Conservation (phyloP, 2,113 vertebrate genomes). For the Pitta sordida region DNA sequence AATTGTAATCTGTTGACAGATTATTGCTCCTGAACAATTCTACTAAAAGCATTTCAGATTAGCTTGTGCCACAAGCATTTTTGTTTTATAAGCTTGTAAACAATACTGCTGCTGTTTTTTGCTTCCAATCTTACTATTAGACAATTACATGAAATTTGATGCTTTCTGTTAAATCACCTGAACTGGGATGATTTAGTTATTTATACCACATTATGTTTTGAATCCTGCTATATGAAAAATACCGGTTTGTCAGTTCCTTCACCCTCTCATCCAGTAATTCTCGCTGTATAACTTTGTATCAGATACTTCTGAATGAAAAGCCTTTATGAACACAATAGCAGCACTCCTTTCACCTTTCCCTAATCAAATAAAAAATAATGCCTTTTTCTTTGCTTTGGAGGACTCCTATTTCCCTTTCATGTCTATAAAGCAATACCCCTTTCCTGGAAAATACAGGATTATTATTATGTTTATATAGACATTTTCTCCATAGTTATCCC, state of each 20-base stretch:
- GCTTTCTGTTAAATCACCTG: slow-evolving; percentile 51
- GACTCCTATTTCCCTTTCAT: background rate
- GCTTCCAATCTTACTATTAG: slow-evolving; percentile 36
- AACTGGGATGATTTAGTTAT: background rate
- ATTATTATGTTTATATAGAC: background rate
- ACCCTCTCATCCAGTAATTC: slow-evolving; percentile 9
- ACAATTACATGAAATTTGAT: slow-evolving; percentile 30
- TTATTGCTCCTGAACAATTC: slow-evolving; percentile 81
- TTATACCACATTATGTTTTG: background rate
- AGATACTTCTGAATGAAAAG: slow-evolving; percentile 18
- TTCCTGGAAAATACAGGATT: background rate
- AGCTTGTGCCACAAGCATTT: slow-evolving; percentile 73
- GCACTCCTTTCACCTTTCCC: slow-evolving; percentile 9
- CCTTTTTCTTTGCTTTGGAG: background rate
- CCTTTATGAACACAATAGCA: slow-evolving; percentile 11
- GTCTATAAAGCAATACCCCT: background rate
- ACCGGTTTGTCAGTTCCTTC: background rate
- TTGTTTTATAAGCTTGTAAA: slow-evolving; percentile 76
- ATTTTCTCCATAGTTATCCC: background rate
- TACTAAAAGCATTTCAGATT: slow-evolving; percentile 81
- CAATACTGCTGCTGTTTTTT: slow-evolving; percentile 53
- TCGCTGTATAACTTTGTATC: slow-evolving; percentile 5
- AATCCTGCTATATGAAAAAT: slow-evolving; percentile 7
- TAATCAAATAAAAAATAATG: background rate
- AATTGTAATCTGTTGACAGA: slow-evolving; percentile 87